phyloP scores from a whole-genome alignment of 2,113 vertebrate genomes.

The Rhinogobius similis region DNA sequence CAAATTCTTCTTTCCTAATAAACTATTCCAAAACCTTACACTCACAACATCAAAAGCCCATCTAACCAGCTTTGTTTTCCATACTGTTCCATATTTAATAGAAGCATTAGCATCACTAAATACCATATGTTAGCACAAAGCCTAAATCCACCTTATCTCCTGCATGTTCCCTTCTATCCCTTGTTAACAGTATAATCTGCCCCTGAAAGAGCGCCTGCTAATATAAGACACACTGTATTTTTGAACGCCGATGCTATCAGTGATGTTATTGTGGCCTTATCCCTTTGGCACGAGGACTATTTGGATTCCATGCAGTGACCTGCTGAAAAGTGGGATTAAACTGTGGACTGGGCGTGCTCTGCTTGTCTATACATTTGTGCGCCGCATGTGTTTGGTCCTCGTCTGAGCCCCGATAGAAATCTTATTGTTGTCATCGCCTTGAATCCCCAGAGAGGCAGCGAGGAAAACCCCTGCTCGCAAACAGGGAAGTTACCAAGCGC shows the following conservation, averaged over 20 bases:
- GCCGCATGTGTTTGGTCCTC: neutral
- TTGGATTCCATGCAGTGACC: neutral
- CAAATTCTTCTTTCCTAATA: no score
- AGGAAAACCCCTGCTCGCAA: neutral
- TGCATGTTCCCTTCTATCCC: neutral
- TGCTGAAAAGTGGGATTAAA: neutral
- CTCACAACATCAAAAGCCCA: no score
- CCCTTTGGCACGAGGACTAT: neutral
- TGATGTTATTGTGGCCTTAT: neutral
- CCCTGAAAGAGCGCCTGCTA: neutral
- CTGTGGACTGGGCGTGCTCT: neutral
- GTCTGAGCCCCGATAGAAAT: neutral
- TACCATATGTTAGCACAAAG: neutral
- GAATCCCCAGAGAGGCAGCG: neutral
- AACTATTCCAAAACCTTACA: no score
- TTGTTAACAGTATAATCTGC: neutral
- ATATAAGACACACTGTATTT: neutral
- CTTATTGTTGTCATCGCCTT: constrained; percentile 2
- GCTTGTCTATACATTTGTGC: neutral
- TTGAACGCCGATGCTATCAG: neutral
- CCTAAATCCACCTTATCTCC: neutral
- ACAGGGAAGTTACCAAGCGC: neutral
- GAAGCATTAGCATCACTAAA: neutral
- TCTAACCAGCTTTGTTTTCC: neutral
- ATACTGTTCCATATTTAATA: neutral